These are phyloP conservation scores for Drosophila multiciliata DNA, from an alignment of 2,888 invertebrate genomes.

Conservation along the genomic window DNA sequence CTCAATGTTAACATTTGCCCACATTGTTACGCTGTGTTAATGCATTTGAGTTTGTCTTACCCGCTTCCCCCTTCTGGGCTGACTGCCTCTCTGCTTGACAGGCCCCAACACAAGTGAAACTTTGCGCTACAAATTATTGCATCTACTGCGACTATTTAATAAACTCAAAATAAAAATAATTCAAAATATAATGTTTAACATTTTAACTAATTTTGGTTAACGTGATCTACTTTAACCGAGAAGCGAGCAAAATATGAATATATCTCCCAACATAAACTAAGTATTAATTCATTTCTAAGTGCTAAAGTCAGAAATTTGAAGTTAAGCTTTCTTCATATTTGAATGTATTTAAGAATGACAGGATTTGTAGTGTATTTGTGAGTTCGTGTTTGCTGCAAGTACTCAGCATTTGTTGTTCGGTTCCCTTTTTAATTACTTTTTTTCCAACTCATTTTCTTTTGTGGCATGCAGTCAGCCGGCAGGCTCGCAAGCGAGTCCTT, in stretches of 20 bases:
- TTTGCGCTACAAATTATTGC: background rate
- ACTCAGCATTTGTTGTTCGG: slow-evolving; percentile 30
- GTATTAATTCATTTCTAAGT: background rate
- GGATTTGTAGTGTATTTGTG: slow-evolving; percentile 22
- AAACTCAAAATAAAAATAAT: background rate
- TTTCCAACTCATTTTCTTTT: slow-evolving; percentile 83
- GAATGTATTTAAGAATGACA: background rate
- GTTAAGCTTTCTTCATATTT: background rate
- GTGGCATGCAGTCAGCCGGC: slow-evolving; percentile 62
- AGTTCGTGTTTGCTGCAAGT: slow-evolving; percentile 13
- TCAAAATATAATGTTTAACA: background rate
- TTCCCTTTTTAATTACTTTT: slow-evolving; percentile 71
- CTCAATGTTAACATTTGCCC: slow-evolving; percentile 73
- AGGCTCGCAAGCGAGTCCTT: slow-evolving; percentile 61
- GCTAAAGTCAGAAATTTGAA: background rate
- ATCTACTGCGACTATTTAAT: background rate
- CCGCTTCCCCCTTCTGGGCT: background rate
- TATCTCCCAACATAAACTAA: background rate
- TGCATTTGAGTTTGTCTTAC: slow-evolving; percentile 65
- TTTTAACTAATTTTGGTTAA: background rate
- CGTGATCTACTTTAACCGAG: background rate
- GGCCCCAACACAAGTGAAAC: background rate
- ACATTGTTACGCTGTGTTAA: slow-evolving; percentile 76
- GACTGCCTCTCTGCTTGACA: slow-evolving; percentile 1
- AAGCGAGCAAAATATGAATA: background rate